phyloP scores from a whole-genome alignment of 2,797 vertebrate species.

The Gadopsis marmoratus region DNA sequence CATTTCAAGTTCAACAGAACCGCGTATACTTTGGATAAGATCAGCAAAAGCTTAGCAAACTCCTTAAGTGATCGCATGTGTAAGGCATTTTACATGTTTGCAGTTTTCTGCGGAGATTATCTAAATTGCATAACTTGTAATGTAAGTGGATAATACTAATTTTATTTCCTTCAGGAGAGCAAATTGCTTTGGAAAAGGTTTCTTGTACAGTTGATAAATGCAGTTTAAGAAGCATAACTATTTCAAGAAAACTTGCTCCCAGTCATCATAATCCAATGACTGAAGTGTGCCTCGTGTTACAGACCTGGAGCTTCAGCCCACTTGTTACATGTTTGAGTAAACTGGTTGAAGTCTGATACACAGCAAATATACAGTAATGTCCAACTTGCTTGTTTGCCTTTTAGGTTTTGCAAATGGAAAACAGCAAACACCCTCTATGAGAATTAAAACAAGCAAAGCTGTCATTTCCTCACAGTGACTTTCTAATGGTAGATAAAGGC shows the following conservation, averaged over 20 bases:
- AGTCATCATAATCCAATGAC: slow-evolving; percentile 6
- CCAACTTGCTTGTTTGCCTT: slow-evolving; percentile 32
- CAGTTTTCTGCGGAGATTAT: background rate
- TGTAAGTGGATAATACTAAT: background rate
- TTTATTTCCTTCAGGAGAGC: background rate
- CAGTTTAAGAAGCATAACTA: background rate
- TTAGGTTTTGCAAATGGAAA: slow-evolving; percentile 17
- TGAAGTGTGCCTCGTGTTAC: slow-evolving; percentile 14
- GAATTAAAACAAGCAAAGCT: slow-evolving; percentile 41
- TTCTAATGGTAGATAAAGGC: slow-evolving; percentile 8
- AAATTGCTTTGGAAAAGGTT: slow-evolving; percentile 17
- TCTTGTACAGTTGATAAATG: slow-evolving; percentile 8
- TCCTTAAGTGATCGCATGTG: slow-evolving; percentile 41
- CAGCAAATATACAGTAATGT: background rate
- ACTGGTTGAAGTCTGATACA: slow-evolving; percentile 26
- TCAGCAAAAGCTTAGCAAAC: slow-evolving; percentile 15
- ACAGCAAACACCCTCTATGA: slow-evolving; percentile 30
- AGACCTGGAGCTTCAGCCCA: slow-evolving; percentile 1
- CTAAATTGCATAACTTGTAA: background rate
- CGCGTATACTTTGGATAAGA: slow-evolving; percentile 39
- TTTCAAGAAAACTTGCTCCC: slow-evolving; percentile 1
- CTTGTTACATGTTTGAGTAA: slow-evolving; percentile 20
- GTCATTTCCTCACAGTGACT: slow-evolving; percentile 25
- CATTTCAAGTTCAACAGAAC: slow-evolving; percentile 48
- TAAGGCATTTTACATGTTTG: slow-evolving; percentile 10